These are phyloP conservation scores for Lepidurus couesii DNA, from an alignment of 1,140 invertebrate species.

Conservation along the genomic window DNA sequence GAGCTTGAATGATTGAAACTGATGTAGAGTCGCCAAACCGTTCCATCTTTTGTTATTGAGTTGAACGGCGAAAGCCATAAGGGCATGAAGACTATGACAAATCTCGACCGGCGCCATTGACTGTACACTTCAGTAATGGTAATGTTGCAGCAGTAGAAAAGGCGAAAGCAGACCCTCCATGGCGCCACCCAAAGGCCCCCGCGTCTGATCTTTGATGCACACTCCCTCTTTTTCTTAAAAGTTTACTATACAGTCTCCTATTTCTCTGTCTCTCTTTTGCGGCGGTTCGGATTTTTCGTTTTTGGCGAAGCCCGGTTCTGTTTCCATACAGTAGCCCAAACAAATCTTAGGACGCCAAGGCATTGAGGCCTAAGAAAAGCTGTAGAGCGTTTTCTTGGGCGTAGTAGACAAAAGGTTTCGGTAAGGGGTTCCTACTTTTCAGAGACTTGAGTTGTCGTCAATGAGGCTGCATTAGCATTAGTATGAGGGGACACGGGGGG, in stretches of 20 bases:
- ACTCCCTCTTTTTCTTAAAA: conserved; percentile 12
- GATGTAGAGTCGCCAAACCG: background rate
- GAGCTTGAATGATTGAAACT: conserved; percentile 5
- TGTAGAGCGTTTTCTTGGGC: background rate
- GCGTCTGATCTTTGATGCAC: background rate
- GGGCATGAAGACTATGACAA: conserved; percentile 2
- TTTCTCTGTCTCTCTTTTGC: background rate
- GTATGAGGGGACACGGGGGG: background rate
- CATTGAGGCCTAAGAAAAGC: background rate
- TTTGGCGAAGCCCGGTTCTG: background rate
- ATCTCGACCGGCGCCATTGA: conserved; percentile 17
- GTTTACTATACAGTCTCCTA: background rate
- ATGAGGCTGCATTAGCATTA: conserved; percentile 15
- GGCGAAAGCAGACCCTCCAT: conserved; percentile 13
- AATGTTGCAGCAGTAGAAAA: conserved; percentile 15
- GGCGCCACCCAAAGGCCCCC: background rate
- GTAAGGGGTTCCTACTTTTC: background rate
- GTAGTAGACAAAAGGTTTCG: background rate
- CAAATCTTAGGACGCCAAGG: background rate
- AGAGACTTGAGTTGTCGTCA: background rate
- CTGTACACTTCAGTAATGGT: conserved; percentile 2
- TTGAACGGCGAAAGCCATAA: background rate
- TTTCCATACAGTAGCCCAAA: background rate
- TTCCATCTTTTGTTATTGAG: background rate
- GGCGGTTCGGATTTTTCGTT: background rate